A percentile compares a stretch with the other conserved stretches of the same genome.
Evolutionary conservation across 2,888 invertebrate genomes (phyloP).

Genomic region (Rhodophaea formosa): DNA sequence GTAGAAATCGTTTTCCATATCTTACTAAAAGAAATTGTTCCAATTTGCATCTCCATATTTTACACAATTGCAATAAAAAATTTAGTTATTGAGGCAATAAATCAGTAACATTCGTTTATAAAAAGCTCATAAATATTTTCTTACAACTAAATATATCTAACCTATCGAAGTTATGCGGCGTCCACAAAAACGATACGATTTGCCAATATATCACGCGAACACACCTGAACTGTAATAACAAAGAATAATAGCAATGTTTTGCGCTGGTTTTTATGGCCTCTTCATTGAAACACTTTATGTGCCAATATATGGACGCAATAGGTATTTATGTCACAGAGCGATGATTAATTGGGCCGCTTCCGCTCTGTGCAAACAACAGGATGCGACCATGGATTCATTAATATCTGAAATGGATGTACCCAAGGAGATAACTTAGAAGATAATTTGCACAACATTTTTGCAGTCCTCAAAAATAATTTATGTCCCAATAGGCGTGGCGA

Average conservation of each 20-base stretch:
- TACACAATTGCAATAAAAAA: constrained; percentile 1
- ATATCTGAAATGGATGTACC: too few relatives aligned
- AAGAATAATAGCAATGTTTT: constrained; percentile 73
- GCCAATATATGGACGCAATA: constrained; percentile 22
- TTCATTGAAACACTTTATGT: constrained; percentile 60
- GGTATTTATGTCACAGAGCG: constrained; percentile 18
- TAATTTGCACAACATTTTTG: too few relatives aligned
- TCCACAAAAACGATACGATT: constrained; percentile 64
- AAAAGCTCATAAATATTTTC: constrained; percentile 15
- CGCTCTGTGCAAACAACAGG: constrained; percentile 20
- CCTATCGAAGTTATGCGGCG: constrained; percentile 40
- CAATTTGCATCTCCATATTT: neutral
- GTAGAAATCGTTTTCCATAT: neutral
- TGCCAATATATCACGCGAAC: constrained; percentile 67
- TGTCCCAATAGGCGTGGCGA: too few relatives aligned
- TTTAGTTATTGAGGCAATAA: constrained; percentile 4
- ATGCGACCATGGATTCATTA: too few relatives aligned
- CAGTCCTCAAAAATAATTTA: too few relatives aligned
- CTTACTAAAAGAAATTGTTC: neutral
- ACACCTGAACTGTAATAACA: constrained; percentile 76
- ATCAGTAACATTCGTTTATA: constrained; percentile 3
- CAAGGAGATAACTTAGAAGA: too few relatives aligned
- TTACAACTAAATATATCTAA: constrained; percentile 37
- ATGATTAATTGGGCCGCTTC: constrained; percentile 28
- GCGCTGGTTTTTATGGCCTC: constrained; percentile 68